Evolutionary conservation across 2,113 vertebrate genomes (phyloP).

Genomic region (Rafetus swinhoei): DNA sequence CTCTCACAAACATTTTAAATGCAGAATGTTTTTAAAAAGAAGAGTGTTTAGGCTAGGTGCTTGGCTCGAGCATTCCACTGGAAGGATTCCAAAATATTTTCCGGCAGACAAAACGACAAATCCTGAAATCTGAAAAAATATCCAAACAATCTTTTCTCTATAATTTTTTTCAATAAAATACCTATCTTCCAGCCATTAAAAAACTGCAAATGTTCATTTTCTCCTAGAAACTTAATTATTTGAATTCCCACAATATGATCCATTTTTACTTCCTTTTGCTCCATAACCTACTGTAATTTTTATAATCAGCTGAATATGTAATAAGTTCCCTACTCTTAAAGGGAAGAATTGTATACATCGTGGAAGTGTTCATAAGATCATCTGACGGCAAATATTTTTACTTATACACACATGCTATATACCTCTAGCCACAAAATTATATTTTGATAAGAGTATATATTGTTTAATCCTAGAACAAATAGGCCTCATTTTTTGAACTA

Average conservation of each 20-base stretch:
- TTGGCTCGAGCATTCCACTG: conserved; percentile 60
- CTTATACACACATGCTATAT: background rate
- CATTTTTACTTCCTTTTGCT: conserved; percentile 59
- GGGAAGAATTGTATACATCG: conserved; percentile 63
- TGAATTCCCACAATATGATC: conserved; percentile 53
- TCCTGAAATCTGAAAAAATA: conserved; percentile 57
- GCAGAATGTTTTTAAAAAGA: conserved; percentile 1
- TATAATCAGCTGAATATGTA: conserved; percentile 66
- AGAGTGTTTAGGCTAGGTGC: conserved; percentile 72
- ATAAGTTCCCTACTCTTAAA: conserved; percentile 65
- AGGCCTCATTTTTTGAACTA: background rate
- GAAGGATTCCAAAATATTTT: conserved; percentile 75
- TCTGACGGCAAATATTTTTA: background rate
- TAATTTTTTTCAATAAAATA: conserved; percentile 77
- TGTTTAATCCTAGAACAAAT: background rate
- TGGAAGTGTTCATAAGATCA: conserved; percentile 65
- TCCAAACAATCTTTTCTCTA: conserved; percentile 69
- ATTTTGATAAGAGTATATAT: background rate
- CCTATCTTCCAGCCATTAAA: conserved; percentile 73
- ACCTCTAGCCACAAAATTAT: background rate
- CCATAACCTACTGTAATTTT: conserved; percentile 59
- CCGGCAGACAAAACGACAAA: conserved; percentile 71
- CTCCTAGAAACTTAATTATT: conserved; percentile 66
- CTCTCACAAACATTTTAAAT: conserved; percentile 16
- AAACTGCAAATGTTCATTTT: conserved; percentile 60